These are phyloP conservation scores for Drosophila acutilabella DNA, from an alignment of 2,888 invertebrate species.

Conservation along the genomic window DNA sequence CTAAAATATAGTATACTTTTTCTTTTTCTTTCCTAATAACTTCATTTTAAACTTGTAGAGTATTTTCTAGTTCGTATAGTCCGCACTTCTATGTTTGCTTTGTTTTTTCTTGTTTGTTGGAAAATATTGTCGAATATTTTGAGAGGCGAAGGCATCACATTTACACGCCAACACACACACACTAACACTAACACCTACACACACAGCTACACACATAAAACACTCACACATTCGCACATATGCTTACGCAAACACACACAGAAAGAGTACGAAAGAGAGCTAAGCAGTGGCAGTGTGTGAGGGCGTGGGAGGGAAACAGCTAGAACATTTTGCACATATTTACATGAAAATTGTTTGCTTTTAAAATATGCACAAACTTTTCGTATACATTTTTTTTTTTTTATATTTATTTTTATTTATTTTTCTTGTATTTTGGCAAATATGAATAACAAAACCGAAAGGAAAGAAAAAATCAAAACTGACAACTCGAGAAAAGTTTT, in stretches of 20 bases:
- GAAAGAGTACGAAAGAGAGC: background rate
- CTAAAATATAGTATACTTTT: background rate
- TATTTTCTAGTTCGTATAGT: conserved; percentile 10
- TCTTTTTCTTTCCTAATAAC: too few relatives aligned
- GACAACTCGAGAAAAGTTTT: conserved; percentile 39
- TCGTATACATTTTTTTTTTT: background rate
- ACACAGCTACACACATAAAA: conserved; percentile 30
- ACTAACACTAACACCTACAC: conserved; percentile 4
- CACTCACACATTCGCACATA: conserved; percentile 35
- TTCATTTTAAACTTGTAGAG: conserved; percentile 24
- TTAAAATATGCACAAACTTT: conserved; percentile 77
- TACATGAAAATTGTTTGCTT: conserved; percentile 75
- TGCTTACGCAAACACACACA: conserved; percentile 39
- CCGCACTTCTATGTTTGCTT: conserved; percentile 44
- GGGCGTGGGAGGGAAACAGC: conserved; percentile 3
- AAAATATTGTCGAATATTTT: conserved; percentile 80
- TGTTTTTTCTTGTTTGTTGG: conserved; percentile 63
- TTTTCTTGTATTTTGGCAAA: conserved; percentile 32
- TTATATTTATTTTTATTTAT: background rate
- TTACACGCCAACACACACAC: conserved; percentile 45
- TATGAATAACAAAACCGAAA: conserved; percentile 25
- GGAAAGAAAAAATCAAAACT: conserved; percentile 50
- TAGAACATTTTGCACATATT: conserved; percentile 63
- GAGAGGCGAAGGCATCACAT: conserved; percentile 58
- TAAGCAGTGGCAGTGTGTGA: conserved; percentile 14